Percentiles rank a stretch among this genome's conserved stretches.
Conservation (phyloP, 2,797 vertebrate genomes). For the Anas acuta region DNA sequence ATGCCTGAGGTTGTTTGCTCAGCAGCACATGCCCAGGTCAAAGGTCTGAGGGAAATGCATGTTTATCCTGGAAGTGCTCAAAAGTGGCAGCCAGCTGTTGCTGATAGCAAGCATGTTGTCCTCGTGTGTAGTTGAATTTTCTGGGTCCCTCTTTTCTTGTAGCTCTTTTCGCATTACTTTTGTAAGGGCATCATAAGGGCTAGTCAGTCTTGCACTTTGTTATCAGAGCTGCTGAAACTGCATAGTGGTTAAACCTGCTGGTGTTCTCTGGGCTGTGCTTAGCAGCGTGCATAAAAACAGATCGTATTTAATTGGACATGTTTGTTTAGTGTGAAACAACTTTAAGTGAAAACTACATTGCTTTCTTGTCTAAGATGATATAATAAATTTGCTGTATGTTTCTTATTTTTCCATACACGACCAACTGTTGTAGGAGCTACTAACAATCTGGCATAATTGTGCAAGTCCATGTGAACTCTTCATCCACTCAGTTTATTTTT, state of each 20-base stretch:
- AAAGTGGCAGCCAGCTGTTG: conserved; percentile 37
- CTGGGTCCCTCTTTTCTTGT: not conserved
- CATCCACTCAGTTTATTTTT: not conserved
- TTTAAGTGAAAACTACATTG: not conserved
- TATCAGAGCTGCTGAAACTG: not conserved
- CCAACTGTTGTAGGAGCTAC: not conserved
- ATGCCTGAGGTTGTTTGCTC: not conserved
- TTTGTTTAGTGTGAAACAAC: not conserved
- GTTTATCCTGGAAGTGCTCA: conserved; percentile 54
- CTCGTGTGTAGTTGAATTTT: not conserved
- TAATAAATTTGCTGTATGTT: not conserved
- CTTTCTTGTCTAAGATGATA: not conserved
- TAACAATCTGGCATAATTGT: not conserved
- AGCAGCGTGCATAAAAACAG: not conserved
- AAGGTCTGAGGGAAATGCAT: conserved; percentile 62
- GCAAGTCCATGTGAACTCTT: not conserved
- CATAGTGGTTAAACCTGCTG: not conserved
- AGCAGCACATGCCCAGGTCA: not conserved
- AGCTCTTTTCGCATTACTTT: not conserved
- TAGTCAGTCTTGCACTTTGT: not conserved
- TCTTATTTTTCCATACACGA: not conserved
- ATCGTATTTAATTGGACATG: not conserved
- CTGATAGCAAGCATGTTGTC: not conserved
- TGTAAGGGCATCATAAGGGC: not conserved
- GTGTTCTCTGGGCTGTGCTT: not conserved